Conservation (phyloP, 2,888 invertebrate genomes). For the Diadromus collaris region DNA sequence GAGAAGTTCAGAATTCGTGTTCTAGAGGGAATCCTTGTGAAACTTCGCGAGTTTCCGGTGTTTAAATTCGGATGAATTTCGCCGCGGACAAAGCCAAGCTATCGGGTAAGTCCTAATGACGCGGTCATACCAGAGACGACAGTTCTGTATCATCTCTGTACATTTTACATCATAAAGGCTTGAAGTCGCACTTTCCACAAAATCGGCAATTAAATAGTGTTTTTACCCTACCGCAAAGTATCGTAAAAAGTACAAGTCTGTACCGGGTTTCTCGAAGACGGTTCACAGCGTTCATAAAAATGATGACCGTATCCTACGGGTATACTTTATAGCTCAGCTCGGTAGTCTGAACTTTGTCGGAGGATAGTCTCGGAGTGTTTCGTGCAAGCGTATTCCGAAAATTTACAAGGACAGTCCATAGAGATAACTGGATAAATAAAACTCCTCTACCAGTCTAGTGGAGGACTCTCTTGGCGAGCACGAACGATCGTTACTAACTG, state of each 20-base stretch:
- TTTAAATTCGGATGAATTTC: slow-evolving; percentile 42
- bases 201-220: background rate
- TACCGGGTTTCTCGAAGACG: background rate
- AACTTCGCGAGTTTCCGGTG: slow-evolving; percentile 36
- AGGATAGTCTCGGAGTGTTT: background rate
- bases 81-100: background rate
- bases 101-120: background rate
- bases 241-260: background rate
- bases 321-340: slow-evolving; percentile 14
- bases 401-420: slow-evolving; percentile 46
- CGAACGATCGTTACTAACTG: slow-evolving; percentile 62
- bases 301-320: background rate
- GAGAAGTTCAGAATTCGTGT: slow-evolving; percentile 14
- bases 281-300: background rate
- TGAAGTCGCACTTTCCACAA: background rate
- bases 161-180: background rate
- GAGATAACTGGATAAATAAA: slow-evolving; percentile 52
- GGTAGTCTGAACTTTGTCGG: slow-evolving; percentile 1
- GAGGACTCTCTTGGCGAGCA: slow-evolving; percentile 46
- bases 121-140: background rate
- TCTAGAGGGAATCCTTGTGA: background rate
- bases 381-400: slow-evolving; percentile 41
- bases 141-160: background rate
- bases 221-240: background rate
- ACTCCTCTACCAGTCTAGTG: slow-evolving; percentile 19